Evolutionary conservation across 92 coral and sea anemone genomes (phyloP), one percentile per base, ranked within the genome.

Genomic region (Zoanthus sociatus): DNA sequence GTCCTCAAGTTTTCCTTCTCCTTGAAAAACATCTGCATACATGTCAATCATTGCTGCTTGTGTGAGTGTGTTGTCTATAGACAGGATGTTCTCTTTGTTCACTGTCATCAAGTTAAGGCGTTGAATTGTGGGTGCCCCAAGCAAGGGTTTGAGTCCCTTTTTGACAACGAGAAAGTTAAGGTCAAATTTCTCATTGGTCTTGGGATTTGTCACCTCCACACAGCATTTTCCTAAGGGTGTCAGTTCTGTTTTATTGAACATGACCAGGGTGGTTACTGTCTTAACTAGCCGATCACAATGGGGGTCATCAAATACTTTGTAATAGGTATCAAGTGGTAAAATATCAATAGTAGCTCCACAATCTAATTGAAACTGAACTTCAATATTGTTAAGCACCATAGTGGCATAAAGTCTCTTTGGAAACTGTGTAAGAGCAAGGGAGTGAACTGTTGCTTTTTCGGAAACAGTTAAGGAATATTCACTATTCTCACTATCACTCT

Each of bases 391-490:
- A 55, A 69, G 9, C 13, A 21, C 74, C 74, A 69, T 31, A 21
- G 47, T 26, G 44, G 47, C 74, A 69, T 69, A 69, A 30, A 69
- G 14, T 69, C 74, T 69, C 74, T 69, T 69, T 21, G 74, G 69
- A 63, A 56, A 78, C 60, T 26, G 83, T 47, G 69, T 56, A 37
- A 10, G 26, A 26, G 26, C 26, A 26, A 26, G 26, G 26, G 26
- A 26, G 26, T 26, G 26, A 26, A 26, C 26, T 26, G 50, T 21
- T 2, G 47, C 55, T 9, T 55, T 31, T 48, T 78, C 84, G 13
- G 51, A 31, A 17, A 79, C 75, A 33, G 79, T 87, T 73, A 87
- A 79, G 32, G 71, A 26, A 60, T 79, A 87, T 74, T 79, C 60
- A 44, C 79, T 81, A 68, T 88, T 84, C 71, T 66, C 71, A 66